Evolutionary conservation across 2,113 vertebrate species (phyloP).

Genomic region (Callaeas wilsoni): DNA sequence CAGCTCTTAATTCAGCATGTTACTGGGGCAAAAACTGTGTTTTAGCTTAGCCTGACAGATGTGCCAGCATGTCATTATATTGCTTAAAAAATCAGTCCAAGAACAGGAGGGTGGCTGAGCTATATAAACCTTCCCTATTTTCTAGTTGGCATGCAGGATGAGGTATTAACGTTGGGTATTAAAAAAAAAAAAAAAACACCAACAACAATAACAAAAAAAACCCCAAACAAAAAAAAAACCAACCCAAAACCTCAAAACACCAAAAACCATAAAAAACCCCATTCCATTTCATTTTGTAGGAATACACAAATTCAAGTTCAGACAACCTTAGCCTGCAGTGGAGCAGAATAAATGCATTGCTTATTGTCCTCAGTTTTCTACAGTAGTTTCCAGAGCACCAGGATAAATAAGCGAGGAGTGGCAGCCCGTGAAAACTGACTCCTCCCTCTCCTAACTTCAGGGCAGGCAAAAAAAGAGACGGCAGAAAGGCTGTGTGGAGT

Average conservation of each 20-base stretch:
- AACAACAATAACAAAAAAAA: too few species aligned
- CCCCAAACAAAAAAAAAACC: not conserved
- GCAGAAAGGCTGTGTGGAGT: not conserved
- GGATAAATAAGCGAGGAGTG: not conserved
- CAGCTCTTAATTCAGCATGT: not conserved
- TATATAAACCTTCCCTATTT: not conserved
- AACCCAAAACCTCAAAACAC: too few species aligned
- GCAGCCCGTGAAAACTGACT: not conserved
- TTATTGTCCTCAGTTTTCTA: not conserved
- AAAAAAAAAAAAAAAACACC: not conserved
- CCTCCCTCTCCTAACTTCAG: not conserved
- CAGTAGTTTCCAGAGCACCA: not conserved
- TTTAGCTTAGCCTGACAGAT: not conserved
- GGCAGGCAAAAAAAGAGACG: not conserved
- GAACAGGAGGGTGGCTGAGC: not conserved
- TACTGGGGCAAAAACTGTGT: not conserved
- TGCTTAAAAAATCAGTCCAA: not conserved
- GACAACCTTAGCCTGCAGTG: not conserved
- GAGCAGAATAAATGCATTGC: not conserved
- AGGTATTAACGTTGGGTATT: not conserved
- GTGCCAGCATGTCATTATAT: not conserved
- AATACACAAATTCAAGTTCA: not conserved
- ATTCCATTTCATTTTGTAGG: not conserved
- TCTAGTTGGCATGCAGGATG: rapidly evolving
- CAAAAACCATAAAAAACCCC: too few species aligned